phyloP scores from a whole-genome alignment of 2,888 invertebrate species.

The Chrysodeixis includens region DNA sequence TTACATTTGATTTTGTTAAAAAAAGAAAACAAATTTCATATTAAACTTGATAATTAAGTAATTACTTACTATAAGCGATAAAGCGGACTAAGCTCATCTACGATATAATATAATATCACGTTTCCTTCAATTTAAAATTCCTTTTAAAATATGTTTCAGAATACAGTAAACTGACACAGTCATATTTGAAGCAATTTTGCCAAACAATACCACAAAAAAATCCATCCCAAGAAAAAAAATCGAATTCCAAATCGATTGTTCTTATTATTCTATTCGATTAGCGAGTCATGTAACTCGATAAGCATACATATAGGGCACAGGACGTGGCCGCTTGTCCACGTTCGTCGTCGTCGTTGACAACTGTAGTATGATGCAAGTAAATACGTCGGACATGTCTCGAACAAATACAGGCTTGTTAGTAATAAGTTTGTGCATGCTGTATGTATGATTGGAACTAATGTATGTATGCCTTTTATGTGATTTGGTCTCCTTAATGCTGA shows the following conservation, averaged over 20 bases:
- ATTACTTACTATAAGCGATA: no score
- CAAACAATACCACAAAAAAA: no score
- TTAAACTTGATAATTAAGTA: no score
- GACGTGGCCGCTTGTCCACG: conserved; percentile 55
- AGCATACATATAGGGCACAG: conserved; percentile 55
- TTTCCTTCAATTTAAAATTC: no score
- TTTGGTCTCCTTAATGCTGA: not conserved
- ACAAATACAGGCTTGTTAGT: conserved; percentile 57
- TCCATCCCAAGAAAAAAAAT: no score
- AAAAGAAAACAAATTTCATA: no score
- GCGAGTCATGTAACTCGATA: conserved; percentile 52
- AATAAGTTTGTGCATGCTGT: conserved; percentile 30
- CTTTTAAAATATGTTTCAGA: no score
- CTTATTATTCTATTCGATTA: conserved; percentile 57
- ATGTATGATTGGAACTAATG: not conserved
- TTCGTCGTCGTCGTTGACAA: conserved; percentile 58
- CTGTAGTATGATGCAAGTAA: conserved; percentile 61
- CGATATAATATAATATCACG: no score
- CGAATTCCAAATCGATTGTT: conserved; percentile 55
- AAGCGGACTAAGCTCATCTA: no score
- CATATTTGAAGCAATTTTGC: no score
- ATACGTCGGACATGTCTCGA: conserved; percentile 52
- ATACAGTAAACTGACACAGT: no score
- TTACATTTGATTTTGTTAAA: no score
- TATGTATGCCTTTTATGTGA: conserved; percentile 13